Base-by-base conservation (phyloP, 2,888 invertebrate genomes). In the Cerceris ruficornis region DNA sequence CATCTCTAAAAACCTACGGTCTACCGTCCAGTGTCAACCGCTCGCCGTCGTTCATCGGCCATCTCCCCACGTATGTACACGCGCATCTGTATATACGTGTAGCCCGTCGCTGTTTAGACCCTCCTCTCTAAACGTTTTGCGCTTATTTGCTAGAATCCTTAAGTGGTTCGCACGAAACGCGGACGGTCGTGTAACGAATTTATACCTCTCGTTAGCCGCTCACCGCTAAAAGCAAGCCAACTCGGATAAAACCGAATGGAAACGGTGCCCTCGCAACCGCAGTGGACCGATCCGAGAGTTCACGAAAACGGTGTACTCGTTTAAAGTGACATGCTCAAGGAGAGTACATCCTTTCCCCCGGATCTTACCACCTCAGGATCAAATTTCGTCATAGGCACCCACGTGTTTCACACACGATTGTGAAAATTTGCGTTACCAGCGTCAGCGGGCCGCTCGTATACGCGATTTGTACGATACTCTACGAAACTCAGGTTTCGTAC, bases 181-280 rank as follows among this genome's bases (percentile, higher is more conserved):
- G 77, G 65, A 81, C 66, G 64, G 73, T 69, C 58, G 50, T 57
- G 61, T 60, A 67, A 61, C 69, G 83, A 86, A 84, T 83, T 89
- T 91, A 87, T 86, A 85, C 81, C 82, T 83, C 87, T 88, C 70
- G 80, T 91, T 91, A 91, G 88, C 84, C 70, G 72, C 69, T 82
- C 74, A 77, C 69, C 84, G 90, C 82, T 90, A 91, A 91, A 68
- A 49, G 49, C 54, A 2, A 43, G 13, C 4, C n/a, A 15, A 61
- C 42, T 41, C 14, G 43, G 5, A 14, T 1, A 13, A 2, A 28
- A 15, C 13, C 49, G 65, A n/a, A n/a, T 54, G 8, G 15, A 39
- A 28, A 28, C 28, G 28, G 8, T 13, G 14, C 43, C 13, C n/a
- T 52, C 52, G 42, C 14, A 46, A 46, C 52, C 39, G 15, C 14